phyloP scores from a whole-genome alignment of 2,888 invertebrate species.

The Dynastes grantii region DNA sequence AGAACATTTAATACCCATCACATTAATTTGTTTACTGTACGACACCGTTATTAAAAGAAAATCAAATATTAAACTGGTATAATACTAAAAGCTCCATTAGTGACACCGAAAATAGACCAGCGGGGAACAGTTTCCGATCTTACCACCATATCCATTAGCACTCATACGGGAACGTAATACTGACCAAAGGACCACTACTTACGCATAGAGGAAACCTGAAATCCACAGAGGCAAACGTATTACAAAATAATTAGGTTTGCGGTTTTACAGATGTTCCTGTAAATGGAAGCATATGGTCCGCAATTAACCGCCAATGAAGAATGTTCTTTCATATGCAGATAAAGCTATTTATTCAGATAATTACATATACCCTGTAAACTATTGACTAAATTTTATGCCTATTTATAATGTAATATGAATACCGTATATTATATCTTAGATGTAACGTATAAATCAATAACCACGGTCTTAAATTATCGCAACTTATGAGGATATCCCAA shows the following conservation, averaged over 20 bases:
- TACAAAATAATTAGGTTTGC: constrained; percentile 55
- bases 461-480: too few relatives aligned
- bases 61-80: constrained; percentile 30
- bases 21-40: background rate
- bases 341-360: constrained; percentile 29
- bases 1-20: background rate
- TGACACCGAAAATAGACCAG: constrained; percentile 38
- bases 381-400: background rate
- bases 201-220: constrained; percentile 54
- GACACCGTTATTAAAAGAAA: constrained; percentile 10
- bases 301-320: constrained; percentile 42
- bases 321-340: constrained; percentile 41
- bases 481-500: too few relatives aligned
- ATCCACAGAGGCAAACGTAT: constrained; percentile 47
- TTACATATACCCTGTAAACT: constrained; percentile 14
- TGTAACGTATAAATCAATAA: too few relatives aligned
- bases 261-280: constrained; percentile 49
- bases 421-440: too few relatives aligned
- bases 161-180: constrained; percentile 55
- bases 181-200: constrained; percentile 57
- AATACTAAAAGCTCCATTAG: constrained; percentile 44
- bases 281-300: constrained; percentile 47
- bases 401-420: too few relatives aligned
- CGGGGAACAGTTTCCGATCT: constrained; percentile 32
- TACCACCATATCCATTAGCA: constrained; percentile 58